Evolutionary conservation across 2,113 vertebrate genomes (phyloP).

Genomic region (Benitochromis conjunctus): DNA sequence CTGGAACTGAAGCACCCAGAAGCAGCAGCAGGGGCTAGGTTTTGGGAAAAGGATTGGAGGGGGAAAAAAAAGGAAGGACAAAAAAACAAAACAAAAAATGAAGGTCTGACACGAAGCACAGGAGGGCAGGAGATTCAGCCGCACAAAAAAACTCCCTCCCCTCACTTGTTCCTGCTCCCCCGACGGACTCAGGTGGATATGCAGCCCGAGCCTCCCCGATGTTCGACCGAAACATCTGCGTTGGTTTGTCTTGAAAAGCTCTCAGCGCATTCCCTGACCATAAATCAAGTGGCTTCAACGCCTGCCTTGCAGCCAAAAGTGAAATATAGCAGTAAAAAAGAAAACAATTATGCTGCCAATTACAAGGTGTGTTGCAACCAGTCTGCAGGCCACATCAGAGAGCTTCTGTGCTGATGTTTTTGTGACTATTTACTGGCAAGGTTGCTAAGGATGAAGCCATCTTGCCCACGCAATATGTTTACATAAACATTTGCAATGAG

Average conservation of each 20-base stretch:
- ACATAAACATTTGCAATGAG: conserved; percentile 53
- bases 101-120: not conserved
- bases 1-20: not conserved
- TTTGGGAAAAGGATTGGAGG: not conserved
- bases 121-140: not conserved
- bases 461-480: conserved; percentile 22
- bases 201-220: not conserved
- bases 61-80: not conserved
- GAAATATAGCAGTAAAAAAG: conserved; percentile 46
- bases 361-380: conserved; percentile 59
- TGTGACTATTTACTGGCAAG: conserved; percentile 40
- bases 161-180: not conserved
- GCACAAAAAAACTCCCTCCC: not conserved
- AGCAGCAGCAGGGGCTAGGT: not conserved
- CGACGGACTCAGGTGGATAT: not conserved
- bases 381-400: conserved; percentile 49
- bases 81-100: not conserved
- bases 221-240: conserved; percentile 20
- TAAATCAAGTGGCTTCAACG: conserved; percentile 49
- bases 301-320: conserved; percentile 19
- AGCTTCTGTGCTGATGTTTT: conserved; percentile 21
- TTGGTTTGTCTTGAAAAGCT: conserved; percentile 48
- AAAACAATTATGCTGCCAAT: conserved; percentile 61
- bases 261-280: conserved; percentile 22
- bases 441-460: conserved; percentile 55